Evolutionary conservation across 2,113 vertebrate genomes (phyloP), one percentile per base, ranked within the genome.

Genomic region (Leucosticte australis): DNA sequence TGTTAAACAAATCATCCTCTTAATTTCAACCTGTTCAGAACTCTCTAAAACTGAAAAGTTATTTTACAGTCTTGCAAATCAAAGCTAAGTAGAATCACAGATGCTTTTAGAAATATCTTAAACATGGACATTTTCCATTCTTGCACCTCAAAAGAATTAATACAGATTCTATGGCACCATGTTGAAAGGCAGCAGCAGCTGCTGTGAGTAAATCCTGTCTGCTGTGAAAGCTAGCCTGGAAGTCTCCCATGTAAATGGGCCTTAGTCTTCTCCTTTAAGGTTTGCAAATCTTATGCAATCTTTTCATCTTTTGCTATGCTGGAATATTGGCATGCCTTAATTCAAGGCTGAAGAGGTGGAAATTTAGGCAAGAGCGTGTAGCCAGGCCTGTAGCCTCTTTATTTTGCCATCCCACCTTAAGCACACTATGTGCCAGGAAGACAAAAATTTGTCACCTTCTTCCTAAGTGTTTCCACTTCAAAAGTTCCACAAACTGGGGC

Each of bases 231-330:
- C 16, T 8, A 69, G 12, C 44, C 39, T 78, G 13, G 37, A 81
- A 77, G 15, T 4, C 2, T 41, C 52, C 33, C 42, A 13, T 3
- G 2, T 67, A 42, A 64, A 56, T 0, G 2, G 6, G 4, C 27
- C 11, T 91, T 52, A 59, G 14, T 56, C 3, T 55, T 77, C 28
- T 33, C 35, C 50, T 73, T 56, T 46, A 31, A 1, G 0, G 44
- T 84, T 24, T 69, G 42, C 19, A 60, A 70, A 64, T 77, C 27
- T 26, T 64, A 16, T 2, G 17, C 4, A 55, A 11, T 27, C 10
- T 44, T 84, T 93, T 84, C 5, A 24, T 26, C 20, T 74, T 87
- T 62, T 82, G 16, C 19, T 69, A 2, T 35, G 3, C 57, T 65
- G 56, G 6, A 69, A 69, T 42, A 65, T 18, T 64, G 56, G 15